Base-by-base conservation (phyloP, 2,797 vertebrate genomes). In the Odontamblyopus rebecca region DNA sequence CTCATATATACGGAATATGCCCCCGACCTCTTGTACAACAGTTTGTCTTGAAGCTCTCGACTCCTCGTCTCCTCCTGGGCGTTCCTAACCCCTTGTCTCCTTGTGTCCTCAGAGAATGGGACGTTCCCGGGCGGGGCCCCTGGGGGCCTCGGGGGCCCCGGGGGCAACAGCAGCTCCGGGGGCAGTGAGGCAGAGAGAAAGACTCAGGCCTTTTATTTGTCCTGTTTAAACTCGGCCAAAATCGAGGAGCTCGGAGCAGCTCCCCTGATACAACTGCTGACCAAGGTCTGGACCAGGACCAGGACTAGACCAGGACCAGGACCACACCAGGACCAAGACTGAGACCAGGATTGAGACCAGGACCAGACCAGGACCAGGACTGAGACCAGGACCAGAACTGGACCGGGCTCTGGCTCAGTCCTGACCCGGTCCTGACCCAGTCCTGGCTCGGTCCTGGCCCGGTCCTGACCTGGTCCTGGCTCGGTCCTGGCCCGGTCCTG, bases 201-300 rank as follows among this genome's bases (percentile, higher is more conserved):
- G 92, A 96, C 98, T 0, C 96, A 96, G 89, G 93, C 93, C 18
- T 99, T 96, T 90, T 99, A 99, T 86, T 85, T 98, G 76, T 98
- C 97, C 76, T 99, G 98, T 85, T 94, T 99, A 60, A 96, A 95
- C 85, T 95, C 96, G 54, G 96, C 95, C 81, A 94, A 85, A 56
- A 99, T 99, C 1, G 96, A 98, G 74, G 96, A 97, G 61, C 92
- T 97, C 70, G 97, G 96, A 27, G 95, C 97, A 41, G 95, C 95
- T 91, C 98, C 97, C 0, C 95, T 99, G 5, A 82, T 93, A 1
- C 95, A 97, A 82, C 96, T 99, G 80, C 98, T 99, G 0, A 80
- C 94, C 83, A 98, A 96, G 95, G 98, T 27, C 11, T 16, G 61
- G 61, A 62, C 32, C n/a, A 0, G n/a, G n/a, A 38, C 60, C 3